phyloP scores from a whole-genome alignment of 2,797 vertebrate species.

The Eleutherodactylus coqui region DNA sequence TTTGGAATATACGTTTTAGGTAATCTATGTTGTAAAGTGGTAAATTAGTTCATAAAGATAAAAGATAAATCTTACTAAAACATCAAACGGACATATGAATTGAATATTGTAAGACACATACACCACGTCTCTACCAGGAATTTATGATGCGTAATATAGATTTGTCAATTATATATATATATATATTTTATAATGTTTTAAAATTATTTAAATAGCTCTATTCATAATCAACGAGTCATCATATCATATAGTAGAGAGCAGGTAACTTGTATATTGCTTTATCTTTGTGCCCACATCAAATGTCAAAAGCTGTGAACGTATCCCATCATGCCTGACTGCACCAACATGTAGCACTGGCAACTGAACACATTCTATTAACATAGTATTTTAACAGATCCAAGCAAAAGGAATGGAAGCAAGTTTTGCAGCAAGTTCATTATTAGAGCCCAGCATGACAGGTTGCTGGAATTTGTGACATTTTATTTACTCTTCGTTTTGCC shows the following conservation, averaged over 20 bases:
- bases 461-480: slow-evolving; percentile 53
- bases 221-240: background rate
- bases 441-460: slow-evolving; percentile 40
- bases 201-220: no score
- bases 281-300: slow-evolving; percentile 3
- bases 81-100: background rate
- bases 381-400: slow-evolving; percentile 16
- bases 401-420: slow-evolving; percentile 36
- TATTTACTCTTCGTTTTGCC: slow-evolving; percentile 39
- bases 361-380: slow-evolving; percentile 17
- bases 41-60: background rate
- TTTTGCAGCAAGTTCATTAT: slow-evolving; percentile 49
- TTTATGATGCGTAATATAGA: background rate
- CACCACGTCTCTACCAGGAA: background rate
- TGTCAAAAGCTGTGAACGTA: slow-evolving; percentile 12
- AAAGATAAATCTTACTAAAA: background rate
- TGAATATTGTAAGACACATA: background rate
- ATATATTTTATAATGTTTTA: no score
- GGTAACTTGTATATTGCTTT: background rate
- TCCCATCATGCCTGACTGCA: slow-evolving; percentile 5
- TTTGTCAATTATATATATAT: background rate
- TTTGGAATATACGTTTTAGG: no score
- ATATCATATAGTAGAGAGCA: background rate
- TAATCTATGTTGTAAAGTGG: background rate
- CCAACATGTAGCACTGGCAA: slow-evolving; percentile 27